Conservation (phyloP, 2,797 vertebrate species). For the Poecilia picta region DNA sequence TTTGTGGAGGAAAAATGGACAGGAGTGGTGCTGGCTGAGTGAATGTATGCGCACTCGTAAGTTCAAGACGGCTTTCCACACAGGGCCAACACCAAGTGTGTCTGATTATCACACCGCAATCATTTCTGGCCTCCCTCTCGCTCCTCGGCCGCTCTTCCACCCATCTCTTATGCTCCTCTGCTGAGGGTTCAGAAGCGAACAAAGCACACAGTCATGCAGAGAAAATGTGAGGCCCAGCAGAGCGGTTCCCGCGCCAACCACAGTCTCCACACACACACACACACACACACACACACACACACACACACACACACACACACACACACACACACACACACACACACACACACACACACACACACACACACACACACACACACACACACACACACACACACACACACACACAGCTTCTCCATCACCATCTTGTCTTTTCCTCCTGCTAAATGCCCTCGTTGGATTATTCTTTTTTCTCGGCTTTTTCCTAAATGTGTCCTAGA, state of each 20-base stretch:
- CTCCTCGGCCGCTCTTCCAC: conserved; percentile 54
- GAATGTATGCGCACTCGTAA: conserved; percentile 37
- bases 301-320: conserved; percentile 54
- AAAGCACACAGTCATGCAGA: conserved; percentile 78
- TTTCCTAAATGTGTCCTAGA: conserved; percentile 56
- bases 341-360: too few species aligned
- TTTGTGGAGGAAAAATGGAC: conserved; percentile 58
- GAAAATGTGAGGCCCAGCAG: conserved; percentile 71
- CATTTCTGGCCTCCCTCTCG: conserved; percentile 61
- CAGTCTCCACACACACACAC: conserved; percentile 54
- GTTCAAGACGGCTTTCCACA: conserved; percentile 39
- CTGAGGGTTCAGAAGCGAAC: conserved; percentile 63
- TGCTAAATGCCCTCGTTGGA: conserved; percentile 40
- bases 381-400: conserved; percentile 70
- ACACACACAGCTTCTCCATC: conserved; percentile 65
- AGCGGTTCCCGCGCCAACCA: conserved; percentile 64
- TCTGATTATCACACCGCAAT: conserved; percentile 77
- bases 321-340: conserved; percentile 66
- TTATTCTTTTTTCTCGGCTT: conserved; percentile 46
- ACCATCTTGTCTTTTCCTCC: conserved; percentile 48
- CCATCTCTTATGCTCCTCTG: conserved; percentile 65
- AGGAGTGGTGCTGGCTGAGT: conserved; percentile 55
- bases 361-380: not conserved
- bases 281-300: too few species aligned
- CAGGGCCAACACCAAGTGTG: conserved; percentile 70